Evolutionary conservation across 2,888 invertebrate species (phyloP).

Genomic region (Maniola hyperantus): DNA sequence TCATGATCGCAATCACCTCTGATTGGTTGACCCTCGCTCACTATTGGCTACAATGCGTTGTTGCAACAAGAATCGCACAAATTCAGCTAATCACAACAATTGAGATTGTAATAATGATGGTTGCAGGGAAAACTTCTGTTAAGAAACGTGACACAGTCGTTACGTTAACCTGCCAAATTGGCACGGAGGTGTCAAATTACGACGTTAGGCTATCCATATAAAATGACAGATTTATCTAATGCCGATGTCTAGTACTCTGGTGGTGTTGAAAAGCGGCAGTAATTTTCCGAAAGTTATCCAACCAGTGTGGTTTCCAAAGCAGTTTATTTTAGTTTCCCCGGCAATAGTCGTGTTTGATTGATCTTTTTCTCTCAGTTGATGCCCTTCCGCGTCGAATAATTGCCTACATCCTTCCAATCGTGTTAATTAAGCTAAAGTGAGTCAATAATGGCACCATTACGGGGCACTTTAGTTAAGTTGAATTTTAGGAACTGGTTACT

Average conservation of each 20-base stretch:
- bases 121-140: too few relatives aligned
- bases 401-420: constrained; percentile 65
- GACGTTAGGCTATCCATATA: too few relatives aligned
- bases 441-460: constrained; percentile 44
- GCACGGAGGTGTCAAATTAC: too few relatives aligned
- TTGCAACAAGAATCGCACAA: too few relatives aligned
- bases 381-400: constrained; percentile 67
- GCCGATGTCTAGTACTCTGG: background rate
- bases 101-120: too few relatives aligned
- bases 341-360: constrained; percentile 43
- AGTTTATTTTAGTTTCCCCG: constrained; percentile 62
- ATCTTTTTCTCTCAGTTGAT: constrained; percentile 62
- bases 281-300: constrained; percentile 51
- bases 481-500: constrained; percentile 14
- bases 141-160: too few relatives aligned
- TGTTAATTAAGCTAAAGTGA: constrained; percentile 46
- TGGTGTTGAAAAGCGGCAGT: constrained; percentile 11
- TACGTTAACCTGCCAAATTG: too few relatives aligned
- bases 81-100: too few relatives aligned
- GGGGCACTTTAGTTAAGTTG: constrained; percentile 35
- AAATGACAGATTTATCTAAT: too few relatives aligned
- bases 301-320: constrained; percentile 54
- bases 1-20: too few relatives aligned
- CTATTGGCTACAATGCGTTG: too few relatives aligned
- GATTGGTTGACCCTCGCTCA: too few relatives aligned